A percentile compares a stretch with the other conserved stretches of the same genome.
Evolutionary conservation across 2,888 invertebrate genomes (phyloP).

Genomic region (Caenorhabditis imperialis): DNA sequence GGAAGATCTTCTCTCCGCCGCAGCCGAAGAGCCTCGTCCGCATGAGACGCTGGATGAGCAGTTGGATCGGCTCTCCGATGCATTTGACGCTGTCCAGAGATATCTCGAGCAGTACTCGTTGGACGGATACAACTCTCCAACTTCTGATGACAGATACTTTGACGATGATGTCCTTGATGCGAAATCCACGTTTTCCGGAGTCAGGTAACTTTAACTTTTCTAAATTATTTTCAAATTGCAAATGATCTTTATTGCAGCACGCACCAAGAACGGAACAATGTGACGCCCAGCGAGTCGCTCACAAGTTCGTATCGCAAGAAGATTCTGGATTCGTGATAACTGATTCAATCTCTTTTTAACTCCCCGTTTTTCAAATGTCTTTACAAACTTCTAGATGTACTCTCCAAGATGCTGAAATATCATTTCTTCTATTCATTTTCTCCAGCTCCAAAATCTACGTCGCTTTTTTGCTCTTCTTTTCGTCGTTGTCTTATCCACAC

Average conservation of each 20-base stretch:
- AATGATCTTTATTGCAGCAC: slow-evolving; percentile 26
- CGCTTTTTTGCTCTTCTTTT: slow-evolving; percentile 21
- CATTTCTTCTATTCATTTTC: background rate
- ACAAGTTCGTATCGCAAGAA: slow-evolving; percentile 51
- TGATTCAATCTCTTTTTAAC: slow-evolving; percentile 11
- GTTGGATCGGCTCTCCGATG: slow-evolving; percentile 64
- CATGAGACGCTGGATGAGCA: slow-evolving; percentile 65
- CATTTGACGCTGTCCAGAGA: slow-evolving; percentile 69
- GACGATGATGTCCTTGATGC: slow-evolving; percentile 48
- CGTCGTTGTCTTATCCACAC: slow-evolving; percentile 6
- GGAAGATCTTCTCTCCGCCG: slow-evolving; percentile 66
- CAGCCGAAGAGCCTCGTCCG: slow-evolving; percentile 64
- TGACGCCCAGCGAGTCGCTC: slow-evolving; percentile 36
- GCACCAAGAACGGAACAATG: slow-evolving; percentile 39
- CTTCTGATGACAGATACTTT: slow-evolving; percentile 50
- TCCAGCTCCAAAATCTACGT: slow-evolving; percentile 14
- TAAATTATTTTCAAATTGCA: background rate
- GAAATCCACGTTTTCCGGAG: slow-evolving; percentile 55
- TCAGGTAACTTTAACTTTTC: slow-evolving; percentile 29
- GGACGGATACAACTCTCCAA: slow-evolving; percentile 63
- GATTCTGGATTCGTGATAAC: slow-evolving; percentile 45
- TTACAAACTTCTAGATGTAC: too few species aligned
- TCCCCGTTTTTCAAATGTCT: background rate
- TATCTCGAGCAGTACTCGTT: slow-evolving; percentile 67
- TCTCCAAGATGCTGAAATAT: too few species aligned